A percentile compares a stretch with the other conserved stretches of the same genome.
Evolutionary conservation across 2,113 vertebrate species (phyloP).

Genomic region (human (Homo sapiens)): DNA sequence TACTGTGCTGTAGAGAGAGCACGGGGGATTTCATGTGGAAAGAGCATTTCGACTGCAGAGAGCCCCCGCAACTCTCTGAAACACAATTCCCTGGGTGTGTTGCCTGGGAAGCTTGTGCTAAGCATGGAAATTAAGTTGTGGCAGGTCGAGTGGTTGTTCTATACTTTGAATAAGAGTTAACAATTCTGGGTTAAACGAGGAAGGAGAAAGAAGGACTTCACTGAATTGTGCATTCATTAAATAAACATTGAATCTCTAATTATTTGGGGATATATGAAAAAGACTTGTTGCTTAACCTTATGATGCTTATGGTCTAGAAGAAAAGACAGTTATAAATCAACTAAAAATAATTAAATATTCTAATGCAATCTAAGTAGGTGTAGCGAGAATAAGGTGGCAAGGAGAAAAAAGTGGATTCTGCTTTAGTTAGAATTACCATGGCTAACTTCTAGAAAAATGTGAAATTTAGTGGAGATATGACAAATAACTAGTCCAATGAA

Average conservation of each 20-base stretch:
- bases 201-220: neutral
- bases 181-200: neutral
- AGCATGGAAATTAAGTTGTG: slow-evolving; percentile 53
- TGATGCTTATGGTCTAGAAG: neutral
- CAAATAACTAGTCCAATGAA: neutral
- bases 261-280: neutral
- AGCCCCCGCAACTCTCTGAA: slow-evolving; percentile 56
- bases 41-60: slow-evolving; percentile 75
- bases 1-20: slow-evolving; percentile 74
- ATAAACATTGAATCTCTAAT: neutral
- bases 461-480: neutral
- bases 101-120: neutral
- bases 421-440: neutral
- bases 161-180: neutral
- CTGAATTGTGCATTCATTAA: neutral
- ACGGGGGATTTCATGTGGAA: slow-evolving; percentile 75
- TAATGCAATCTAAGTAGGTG: neutral
- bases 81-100: neutral
- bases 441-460: neutral
- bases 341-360: neutral
- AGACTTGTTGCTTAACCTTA: neutral
- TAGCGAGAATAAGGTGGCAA: neutral
- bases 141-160: neutral
- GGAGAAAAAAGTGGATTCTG: no score
- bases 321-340: neutral